Base-by-base conservation (phyloP, 2,113 vertebrate genomes). In the Myocastor coypus region DNA sequence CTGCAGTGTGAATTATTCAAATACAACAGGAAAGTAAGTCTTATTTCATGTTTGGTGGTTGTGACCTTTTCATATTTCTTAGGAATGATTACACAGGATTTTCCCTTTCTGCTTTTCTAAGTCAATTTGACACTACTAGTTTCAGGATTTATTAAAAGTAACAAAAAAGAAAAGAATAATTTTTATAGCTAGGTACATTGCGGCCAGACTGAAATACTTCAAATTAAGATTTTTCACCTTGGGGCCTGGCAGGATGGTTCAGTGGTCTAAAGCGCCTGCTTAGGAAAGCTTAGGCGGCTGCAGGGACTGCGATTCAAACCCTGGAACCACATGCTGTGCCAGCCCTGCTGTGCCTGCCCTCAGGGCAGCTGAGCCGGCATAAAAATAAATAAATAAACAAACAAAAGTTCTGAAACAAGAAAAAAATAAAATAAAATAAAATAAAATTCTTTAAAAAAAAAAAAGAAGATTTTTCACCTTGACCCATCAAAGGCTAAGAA, bases 21-120 rank as follows among this genome's bases (percentile, higher is more conserved):
- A 84, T 83, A 71, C 40, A 91, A 89, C 30, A 91, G 61, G 84
- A 96, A 95, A 96, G 94, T 78, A 94, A 96, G 91, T 92, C 52
- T 95, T 77, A 96, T 46, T 84, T 96, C 75, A 92, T 75, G 30
- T 95, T 91, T 91, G 40, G 52, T 80, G 55, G 55, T 66, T 95
- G 59, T 59, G 61, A 83, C 83, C 71, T 89, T 87, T 90, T 66
- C 80, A 78, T 95, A 87, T 68, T 52, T 95, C 50, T 94, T 87
- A 73, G 57, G 91, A 95, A 91, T 84, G 68, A 96, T 90, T 50
- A 73, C 59, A n/a, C 20, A 93, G 59, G 42, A 69, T 34, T 95
- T 94, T 7, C 32, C 87, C 42, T 90, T 95, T 96, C 83, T 95
- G 64, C 50, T 28, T 8, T 64, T 83, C 14, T 78, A 92, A 32